A percentile compares a stretch with the other conserved stretches of the same genome.
Conservation (phyloP, 2,888 invertebrate genomes). For the Clanis bilineata region DNA sequence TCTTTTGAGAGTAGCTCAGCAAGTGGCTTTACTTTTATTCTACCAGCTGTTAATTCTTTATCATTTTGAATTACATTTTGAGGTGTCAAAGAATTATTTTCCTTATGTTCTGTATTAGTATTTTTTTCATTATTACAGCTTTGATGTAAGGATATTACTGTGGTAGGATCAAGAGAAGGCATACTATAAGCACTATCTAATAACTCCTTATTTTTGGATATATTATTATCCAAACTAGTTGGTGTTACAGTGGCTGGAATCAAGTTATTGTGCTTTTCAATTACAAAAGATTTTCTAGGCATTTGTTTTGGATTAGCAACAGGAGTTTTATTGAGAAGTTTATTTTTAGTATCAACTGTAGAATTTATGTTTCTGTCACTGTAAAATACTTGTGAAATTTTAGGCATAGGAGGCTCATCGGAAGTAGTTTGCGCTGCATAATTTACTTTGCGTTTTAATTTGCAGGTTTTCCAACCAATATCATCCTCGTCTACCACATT, state of each 20-base stretch:
- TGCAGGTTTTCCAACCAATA: conserved; percentile 36
- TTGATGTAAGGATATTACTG: conserved; percentile 46
- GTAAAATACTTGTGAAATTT: background rate
- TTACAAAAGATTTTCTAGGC: conserved; percentile 46
- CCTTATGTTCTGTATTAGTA: background rate
- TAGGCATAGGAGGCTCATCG: background rate
- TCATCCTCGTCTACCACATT: conserved; percentile 29
- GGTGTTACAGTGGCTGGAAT: background rate
- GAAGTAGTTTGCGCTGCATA: background rate
- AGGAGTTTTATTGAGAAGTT: conserved; percentile 50
- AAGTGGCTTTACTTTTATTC: conserved; percentile 70
- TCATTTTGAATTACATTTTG: background rate
- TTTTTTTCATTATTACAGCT: background rate
- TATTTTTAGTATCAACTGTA: conserved; percentile 24
- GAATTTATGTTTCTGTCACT: background rate
- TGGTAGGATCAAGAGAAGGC: conserved; percentile 63
- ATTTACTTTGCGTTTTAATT: background rate
- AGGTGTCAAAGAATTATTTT: background rate
- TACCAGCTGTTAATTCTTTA: conserved; percentile 14
- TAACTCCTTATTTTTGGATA: background rate
- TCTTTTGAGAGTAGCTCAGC: conserved; percentile 62
- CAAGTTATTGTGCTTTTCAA: conserved; percentile 20
- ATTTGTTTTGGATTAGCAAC: conserved; percentile 69
- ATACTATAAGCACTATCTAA: conserved; percentile 29
- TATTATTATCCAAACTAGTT: background rate